These are phyloP conservation scores for Epicampocera succincta DNA, from an alignment of 2,888 invertebrate species.

Conservation along the genomic window DNA sequence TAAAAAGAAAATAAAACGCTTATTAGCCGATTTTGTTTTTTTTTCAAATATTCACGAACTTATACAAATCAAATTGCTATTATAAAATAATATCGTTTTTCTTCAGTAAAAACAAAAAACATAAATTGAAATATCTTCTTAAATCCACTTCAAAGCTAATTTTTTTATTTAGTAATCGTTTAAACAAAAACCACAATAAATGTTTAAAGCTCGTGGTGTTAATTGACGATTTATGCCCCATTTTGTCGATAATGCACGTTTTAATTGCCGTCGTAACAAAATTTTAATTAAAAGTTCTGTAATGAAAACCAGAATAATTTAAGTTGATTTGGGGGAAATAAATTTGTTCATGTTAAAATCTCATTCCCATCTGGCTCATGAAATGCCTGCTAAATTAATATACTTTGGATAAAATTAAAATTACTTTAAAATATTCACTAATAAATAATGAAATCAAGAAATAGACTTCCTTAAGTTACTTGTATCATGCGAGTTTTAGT, in stretches of 20 bases:
- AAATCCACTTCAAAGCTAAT: neutral
- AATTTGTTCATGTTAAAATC: slow-evolving; percentile 31
- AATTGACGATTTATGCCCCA: slow-evolving; percentile 48
- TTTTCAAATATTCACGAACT: too few relatives aligned
- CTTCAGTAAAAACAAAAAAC: too few relatives aligned
- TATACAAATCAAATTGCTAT: too few relatives aligned
- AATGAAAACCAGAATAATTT: slow-evolving; percentile 15
- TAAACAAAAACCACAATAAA: neutral
- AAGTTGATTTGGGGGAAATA: slow-evolving; percentile 1
- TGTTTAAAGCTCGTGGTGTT: neutral
- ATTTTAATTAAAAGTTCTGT: slow-evolving; percentile 48
- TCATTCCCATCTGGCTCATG: slow-evolving; percentile 23
- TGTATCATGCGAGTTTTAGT: slow-evolving; percentile 21
- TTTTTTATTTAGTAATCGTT: neutral
- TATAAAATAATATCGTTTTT: too few relatives aligned
- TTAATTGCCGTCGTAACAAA: slow-evolving; percentile 54
- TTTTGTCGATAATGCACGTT: slow-evolving; percentile 52
- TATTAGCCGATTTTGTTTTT: too few relatives aligned
- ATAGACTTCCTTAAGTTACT: slow-evolving; percentile 16
- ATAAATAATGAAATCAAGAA: slow-evolving; percentile 2
- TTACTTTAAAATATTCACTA: slow-evolving; percentile 26
- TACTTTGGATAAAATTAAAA: slow-evolving; percentile 32
- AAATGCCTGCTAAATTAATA: slow-evolving; percentile 12
- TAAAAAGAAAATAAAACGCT: too few relatives aligned
- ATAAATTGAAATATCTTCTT: neutral